These are phyloP conservation scores for Channallabes apus DNA, from an alignment of 2,797 vertebrate genomes.

Conservation along the genomic window DNA sequence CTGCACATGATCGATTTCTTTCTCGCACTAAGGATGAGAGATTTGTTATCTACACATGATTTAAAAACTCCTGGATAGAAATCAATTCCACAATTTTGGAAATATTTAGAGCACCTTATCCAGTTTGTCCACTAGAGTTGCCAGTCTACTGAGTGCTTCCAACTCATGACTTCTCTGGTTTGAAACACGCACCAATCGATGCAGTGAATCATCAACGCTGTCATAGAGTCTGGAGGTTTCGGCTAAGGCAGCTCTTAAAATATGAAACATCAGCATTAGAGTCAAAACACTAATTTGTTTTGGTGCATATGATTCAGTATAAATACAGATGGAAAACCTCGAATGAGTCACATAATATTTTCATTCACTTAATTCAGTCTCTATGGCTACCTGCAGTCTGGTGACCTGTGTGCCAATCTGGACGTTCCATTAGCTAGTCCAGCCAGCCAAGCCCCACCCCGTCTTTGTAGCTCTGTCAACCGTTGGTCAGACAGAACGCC, in stretches of 20 bases:
- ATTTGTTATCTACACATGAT: background rate
- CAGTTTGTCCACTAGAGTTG: constrained; percentile 69
- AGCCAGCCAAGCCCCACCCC: constrained; percentile 86
- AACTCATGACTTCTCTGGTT: constrained; percentile 80
- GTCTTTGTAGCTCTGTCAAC: constrained; percentile 81
- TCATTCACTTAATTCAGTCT: background rate
- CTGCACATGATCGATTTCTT: constrained; percentile 75
- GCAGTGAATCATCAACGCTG: constrained; percentile 88
- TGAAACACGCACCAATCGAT: constrained; percentile 82
- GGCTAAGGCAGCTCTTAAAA: constrained; percentile 69
- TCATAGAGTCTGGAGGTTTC: constrained; percentile 81
- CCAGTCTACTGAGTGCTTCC: constrained; percentile 73
- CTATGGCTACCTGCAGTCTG: constrained; percentile 80
- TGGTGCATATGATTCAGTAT: constrained; percentile 1
- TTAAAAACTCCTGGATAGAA: background rate
- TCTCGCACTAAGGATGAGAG: constrained; percentile 69
- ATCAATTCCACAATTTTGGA: background rate
- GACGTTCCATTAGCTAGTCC: constrained; percentile 71
- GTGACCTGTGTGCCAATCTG: constrained; percentile 73
- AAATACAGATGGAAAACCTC: background rate
- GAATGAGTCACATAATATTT: constrained; percentile 22
- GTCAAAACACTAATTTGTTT: background rate
- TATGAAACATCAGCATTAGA: background rate
- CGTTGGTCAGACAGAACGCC: constrained; percentile 83
- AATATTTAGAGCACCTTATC: constrained; percentile 66